A percentile compares a stretch with the other conserved stretches of the same genome.
Conservation (phyloP, 2,113 vertebrate species). For the Stigmatopora argus region DNA sequence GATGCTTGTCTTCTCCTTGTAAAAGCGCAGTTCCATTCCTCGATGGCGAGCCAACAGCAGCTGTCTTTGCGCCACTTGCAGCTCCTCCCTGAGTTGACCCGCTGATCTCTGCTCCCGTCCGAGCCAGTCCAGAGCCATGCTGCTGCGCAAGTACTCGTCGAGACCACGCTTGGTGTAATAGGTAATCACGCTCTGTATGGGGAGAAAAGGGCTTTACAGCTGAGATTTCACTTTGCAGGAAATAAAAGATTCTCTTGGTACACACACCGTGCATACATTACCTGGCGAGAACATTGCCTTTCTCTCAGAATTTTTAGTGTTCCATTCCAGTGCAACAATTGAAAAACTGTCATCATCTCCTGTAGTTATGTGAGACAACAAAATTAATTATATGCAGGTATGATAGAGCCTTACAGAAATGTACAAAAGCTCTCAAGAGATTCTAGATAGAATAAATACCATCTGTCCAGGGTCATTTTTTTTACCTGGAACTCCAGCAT, state of each 20-base stretch:
- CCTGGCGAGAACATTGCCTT: constrained; percentile 79
- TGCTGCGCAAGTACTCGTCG: constrained; percentile 61
- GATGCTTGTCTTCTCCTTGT: constrained; percentile 67
- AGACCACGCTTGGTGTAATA: constrained; percentile 59
- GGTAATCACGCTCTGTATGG: constrained; percentile 58
- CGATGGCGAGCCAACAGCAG: constrained; percentile 47
- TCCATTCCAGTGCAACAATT: constrained; percentile 84
- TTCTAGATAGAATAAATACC: too few relatives aligned
- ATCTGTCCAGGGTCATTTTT: not conserved
- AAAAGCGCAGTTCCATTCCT: constrained; percentile 62
- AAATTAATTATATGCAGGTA: not conserved
- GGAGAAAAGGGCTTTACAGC: constrained; percentile 1
- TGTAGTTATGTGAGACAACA: constrained; percentile 32
- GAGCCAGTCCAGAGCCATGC: constrained; percentile 68
- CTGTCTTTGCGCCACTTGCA: constrained; percentile 57
- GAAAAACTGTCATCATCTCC: constrained; percentile 86
- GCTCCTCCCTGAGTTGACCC: constrained; percentile 49
- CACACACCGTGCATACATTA: constrained; percentile 36
- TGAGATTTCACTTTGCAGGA: not conserved
- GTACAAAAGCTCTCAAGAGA: too few relatives aligned
- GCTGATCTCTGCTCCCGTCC: constrained; percentile 52
- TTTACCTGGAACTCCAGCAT: constrained; percentile 91
- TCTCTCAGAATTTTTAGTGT: constrained; percentile 79
- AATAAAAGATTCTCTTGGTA: not conserved
- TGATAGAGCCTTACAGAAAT: not conserved